Percentiles rank a stretch among this genome's conserved stretches.
Evolutionary conservation across 1,140 invertebrate genomes (phyloP).

Genomic region (Maconellicoccus hirsutus): DNA sequence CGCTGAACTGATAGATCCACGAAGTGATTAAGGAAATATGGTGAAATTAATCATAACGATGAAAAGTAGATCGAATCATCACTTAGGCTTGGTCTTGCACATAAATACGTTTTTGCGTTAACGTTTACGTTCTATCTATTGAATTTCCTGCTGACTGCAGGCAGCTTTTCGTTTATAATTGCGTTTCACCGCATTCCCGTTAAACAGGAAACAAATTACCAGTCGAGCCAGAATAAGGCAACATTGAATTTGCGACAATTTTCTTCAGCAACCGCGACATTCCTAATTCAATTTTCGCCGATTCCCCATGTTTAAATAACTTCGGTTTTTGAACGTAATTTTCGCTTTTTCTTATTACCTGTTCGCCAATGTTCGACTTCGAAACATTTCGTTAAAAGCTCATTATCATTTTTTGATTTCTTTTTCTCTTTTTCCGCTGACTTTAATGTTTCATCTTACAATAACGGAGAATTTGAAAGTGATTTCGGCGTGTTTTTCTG

Average conservation of each 20-base stretch:
- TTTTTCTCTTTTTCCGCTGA: neutral
- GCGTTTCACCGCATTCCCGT: slow-evolving; percentile 14
- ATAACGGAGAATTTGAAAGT: neutral
- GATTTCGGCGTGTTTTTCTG: neutral
- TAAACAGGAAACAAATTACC: slow-evolving; percentile 16
- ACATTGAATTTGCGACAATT: slow-evolving; percentile 17
- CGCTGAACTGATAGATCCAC: no score
- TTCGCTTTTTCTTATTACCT: slow-evolving; percentile 4
- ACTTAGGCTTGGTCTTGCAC: no score
- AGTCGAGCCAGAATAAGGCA: slow-evolving; percentile 6
- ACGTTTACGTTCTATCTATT: neutral
- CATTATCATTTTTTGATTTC: neutral
- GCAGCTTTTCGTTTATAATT: neutral
- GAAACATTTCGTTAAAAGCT: slow-evolving; percentile 4
- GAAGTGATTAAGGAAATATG: no score
- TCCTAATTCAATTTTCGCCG: slow-evolving; percentile 13
- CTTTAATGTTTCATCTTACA: neutral
- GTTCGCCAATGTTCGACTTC: neutral
- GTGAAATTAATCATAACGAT: no score
- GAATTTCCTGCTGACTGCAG: slow-evolving; percentile 9
- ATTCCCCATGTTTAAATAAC: neutral
- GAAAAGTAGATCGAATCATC: no score
- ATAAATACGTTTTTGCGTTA: neutral
- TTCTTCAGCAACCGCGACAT: slow-evolving; percentile 18
- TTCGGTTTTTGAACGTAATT: slow-evolving; percentile 9